Evolutionary conservation across 2,888 invertebrate genomes (phyloP), one percentile per base, ranked within the genome.

Genomic region (Aporophyla nigra): DNA sequence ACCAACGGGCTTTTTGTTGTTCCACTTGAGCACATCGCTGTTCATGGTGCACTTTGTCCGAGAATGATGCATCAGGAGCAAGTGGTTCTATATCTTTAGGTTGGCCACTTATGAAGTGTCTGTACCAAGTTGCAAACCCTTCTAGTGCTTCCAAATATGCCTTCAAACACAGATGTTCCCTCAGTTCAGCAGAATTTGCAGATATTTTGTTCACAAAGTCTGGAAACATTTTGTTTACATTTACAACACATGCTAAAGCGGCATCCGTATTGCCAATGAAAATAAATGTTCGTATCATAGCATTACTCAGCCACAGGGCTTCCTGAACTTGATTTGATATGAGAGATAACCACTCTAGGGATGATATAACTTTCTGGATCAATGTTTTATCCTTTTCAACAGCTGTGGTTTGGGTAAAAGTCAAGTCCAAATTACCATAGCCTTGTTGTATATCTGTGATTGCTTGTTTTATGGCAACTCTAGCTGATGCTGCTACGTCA

Each of bases 61-160:
- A 98, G 91, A 99, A 99, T 67, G 98, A 97, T 10, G 98, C 97
- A 88, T 97, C 97, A 24, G 97, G 91, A 0, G 97, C 93, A 51
- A 97, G 92, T 21, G 97, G 94, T 59, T 97, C 97, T 0, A 98
- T 97, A 81, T 97, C 97, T 73, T 97, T 97, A 0, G 99, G 99
- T 92, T 98, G 98, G 0, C 97, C 98, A 90, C 98, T 98, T 91
- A 98, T 98, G 86, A 97, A 98, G 90, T 98, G 98, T 84, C 98
- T 97, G 87, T 98, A 98, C 99, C 99, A 99, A 88, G 98, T 98
- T 83, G 98, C 98, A 94, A 99, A 99, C 12, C 98, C 98, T 93
- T 99, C 99, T 80, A 99, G 97, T 6, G 98, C 99, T 90, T 98
- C 98, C 85, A 99, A 96, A 92, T 99, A 99, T 0, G 98, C 97